phyloP scores from a whole-genome alignment of 2,888 invertebrate genomes.

The Mystacides longicornis region DNA sequence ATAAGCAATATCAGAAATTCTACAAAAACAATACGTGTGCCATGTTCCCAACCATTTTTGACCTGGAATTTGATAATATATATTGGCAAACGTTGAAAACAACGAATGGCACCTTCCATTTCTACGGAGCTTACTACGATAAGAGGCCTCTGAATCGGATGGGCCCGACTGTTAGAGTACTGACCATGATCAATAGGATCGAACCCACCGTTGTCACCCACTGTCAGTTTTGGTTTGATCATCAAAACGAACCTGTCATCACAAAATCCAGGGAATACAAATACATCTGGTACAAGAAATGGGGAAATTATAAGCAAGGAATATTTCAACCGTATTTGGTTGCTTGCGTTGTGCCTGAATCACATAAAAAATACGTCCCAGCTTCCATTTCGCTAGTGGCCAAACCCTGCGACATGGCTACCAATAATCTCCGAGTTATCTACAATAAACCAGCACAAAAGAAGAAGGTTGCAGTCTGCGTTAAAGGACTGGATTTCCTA shows the following conservation, averaged over 20 bases:
- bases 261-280: constrained; percentile 83
- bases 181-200: constrained; percentile 85
- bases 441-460: constrained; percentile 65
- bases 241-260: constrained; percentile 71
- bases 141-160: constrained; percentile 67
- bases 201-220: constrained; percentile 75
- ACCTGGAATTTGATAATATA: constrained; percentile 86
- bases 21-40: constrained; percentile 68
- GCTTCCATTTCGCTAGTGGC: constrained; percentile 82
- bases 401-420: constrained; percentile 75
- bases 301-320: constrained; percentile 89
- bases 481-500: constrained; percentile 88
- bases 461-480: constrained; percentile 85
- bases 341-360: constrained; percentile 78
- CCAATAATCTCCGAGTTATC: constrained; percentile 76
- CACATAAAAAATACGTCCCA: constrained; percentile 64
- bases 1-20: constrained; percentile 58
- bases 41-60: constrained; percentile 81
- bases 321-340: constrained; percentile 87
- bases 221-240: constrained; percentile 87
- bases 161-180: constrained; percentile 75
- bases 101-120: constrained; percentile 80
- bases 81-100: constrained; percentile 86
- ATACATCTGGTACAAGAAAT: constrained; percentile 89
- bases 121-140: constrained; percentile 87